Evolutionary conservation across 2,888 invertebrate species (phyloP), one percentile per base, ranked within the genome.

Genomic region (Polylopha cassiicola): DNA sequence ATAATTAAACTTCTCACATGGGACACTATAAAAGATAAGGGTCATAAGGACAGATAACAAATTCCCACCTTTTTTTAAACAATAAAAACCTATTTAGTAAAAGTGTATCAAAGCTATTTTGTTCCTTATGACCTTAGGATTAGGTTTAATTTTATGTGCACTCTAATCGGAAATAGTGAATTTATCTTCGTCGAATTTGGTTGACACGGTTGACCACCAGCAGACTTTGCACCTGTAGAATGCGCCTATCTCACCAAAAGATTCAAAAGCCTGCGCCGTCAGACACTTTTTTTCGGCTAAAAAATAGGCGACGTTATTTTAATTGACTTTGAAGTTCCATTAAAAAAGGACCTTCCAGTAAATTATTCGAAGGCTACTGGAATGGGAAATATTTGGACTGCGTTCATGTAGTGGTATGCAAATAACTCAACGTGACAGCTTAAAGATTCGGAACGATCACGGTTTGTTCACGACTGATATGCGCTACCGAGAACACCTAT

Each of bases 151-250:
- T 39, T 68, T 14, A 24, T 13, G 44, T 32, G 6, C 22, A 31
- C 39, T 16, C 22, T 26, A n/a, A 14, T 27, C 23, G 10, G 8
- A 36, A 43, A 9, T 18, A 33, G 13, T 30, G 17, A 45, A 27
- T 20, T 29, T 24, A 22, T 39, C 20, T 39, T 22, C 39, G 26
- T 28, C 26, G 41, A 47, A 44, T 58, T 55, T 50, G 48, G 55
- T 67, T 78, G 80, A 81, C 66, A 58, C 55, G 66, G 41, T 50
- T 65, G 80, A 58, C 84, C 84, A 81, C 84, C 81, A 57, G 57
- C 66, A 61, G 63, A 71, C 66, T 58, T 58, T 61, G 74, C 81
- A 81, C 79, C 81, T 80, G 78, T 79, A 77, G 76, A 78, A 78
- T 75, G 73, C 53, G 48, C 61, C 73, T 81, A 85, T 82, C 84